Evolutionary conservation across 1,140 invertebrate species (phyloP), one percentile per base, ranked within the genome.

Genomic region (Episyrphus balteatus): DNA sequence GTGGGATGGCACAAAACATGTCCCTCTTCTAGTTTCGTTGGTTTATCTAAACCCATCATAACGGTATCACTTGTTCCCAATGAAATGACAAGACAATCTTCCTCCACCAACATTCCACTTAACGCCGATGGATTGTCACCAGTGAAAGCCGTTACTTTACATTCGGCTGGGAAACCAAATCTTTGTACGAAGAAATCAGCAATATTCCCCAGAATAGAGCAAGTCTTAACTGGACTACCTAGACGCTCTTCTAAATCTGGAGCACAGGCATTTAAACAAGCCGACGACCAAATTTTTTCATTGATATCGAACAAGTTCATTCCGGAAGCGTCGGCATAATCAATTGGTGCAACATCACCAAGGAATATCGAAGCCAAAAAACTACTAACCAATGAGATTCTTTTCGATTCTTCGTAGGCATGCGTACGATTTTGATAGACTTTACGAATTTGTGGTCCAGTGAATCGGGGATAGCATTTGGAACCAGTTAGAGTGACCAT

Each of bases 231-330:
- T 5, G 86, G 77, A 18, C 74, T 57, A 1, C 86, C 88, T 14
- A 97, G 61, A 65, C 82, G 85, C 33, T 73, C 61, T 46, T 69
- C 73, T 51, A 95, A 70, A 51, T 79, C 74, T 6, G 82, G 75
- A 46, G 81, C 86, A 63, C 80, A 82, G 8, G 74, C 85, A 70
- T 90, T 75, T 6, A 95, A 65, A 58, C 88, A 82, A 17, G 75
- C 59, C 30, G 79, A 63, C 49, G 81, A 76, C 94, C 92, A 98
- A 36, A 73, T 71, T 72, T 86, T 88, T 1, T 66, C 77, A 31
- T 70, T 75, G 34, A 98, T 90, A 67, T 98, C 82, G 47, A 98
- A 70, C 13, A 98, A 73, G 71, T 98, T 98, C 92, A 96, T 98
- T 26, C 94, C 95, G 5, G 92, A 96, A 1, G 83, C 93, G 73